Evolutionary conservation across 2,113 vertebrate genomes (phyloP).

Genomic region (Hystrix brachyura): DNA sequence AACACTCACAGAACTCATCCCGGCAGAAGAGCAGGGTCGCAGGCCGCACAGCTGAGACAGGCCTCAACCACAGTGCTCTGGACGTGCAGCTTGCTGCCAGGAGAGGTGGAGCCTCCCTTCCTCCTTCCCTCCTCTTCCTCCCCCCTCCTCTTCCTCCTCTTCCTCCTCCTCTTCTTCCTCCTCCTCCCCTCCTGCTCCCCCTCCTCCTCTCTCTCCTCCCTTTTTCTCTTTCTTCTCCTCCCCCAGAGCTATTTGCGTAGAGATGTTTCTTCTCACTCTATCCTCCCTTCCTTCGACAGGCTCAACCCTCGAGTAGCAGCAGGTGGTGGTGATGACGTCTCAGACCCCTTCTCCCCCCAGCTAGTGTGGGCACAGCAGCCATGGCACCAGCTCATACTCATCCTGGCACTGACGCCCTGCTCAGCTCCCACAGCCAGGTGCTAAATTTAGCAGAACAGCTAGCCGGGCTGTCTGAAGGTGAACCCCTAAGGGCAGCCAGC

Average conservation of each 20-base stretch:
- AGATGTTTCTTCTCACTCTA: background rate
- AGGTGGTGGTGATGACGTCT: background rate
- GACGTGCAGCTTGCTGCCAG: background rate
- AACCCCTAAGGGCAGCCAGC: background rate
- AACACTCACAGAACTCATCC: background rate
- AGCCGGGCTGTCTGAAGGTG: background rate
- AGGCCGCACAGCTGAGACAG: background rate
- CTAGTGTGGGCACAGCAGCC: no score
- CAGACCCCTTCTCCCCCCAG: background rate
- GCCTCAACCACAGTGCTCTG: background rate
- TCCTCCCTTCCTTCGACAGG: rapidly evolving
- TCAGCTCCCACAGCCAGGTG: background rate
- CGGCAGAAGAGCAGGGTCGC: background rate
- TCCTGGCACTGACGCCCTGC: background rate
- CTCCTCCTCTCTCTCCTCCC: background rate
- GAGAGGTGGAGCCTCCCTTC: background rate
- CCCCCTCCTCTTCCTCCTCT: background rate
- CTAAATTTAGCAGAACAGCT: background rate
- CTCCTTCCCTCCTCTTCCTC: background rate
- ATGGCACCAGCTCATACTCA: background rate
- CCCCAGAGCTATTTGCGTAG: background rate
- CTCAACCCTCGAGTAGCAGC: background rate
- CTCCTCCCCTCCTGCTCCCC: no score
- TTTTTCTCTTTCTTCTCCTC: no score
- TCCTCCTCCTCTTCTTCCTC: no score